Conservation (phyloP, 2,888 invertebrate species). For the Ectropis crepuscularia region DNA sequence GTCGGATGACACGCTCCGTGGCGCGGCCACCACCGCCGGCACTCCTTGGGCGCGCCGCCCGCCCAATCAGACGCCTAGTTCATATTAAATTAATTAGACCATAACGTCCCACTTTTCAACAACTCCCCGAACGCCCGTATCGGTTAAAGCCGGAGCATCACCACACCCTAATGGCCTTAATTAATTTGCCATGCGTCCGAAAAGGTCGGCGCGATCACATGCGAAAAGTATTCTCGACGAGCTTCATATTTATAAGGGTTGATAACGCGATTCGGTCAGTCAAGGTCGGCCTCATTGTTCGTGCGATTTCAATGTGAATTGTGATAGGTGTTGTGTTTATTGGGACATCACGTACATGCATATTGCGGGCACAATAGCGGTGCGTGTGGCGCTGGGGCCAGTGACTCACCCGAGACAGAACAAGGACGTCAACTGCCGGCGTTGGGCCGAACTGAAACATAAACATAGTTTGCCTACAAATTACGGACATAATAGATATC, state of each 20-base stretch:
- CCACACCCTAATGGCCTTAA: constrained; percentile 40
- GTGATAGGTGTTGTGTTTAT: constrained; percentile 43
- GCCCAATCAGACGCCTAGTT: constrained; percentile 52
- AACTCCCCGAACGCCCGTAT: constrained; percentile 27
- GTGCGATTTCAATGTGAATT: constrained; percentile 43
- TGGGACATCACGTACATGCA: constrained; percentile 61
- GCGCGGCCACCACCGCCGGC: constrained; percentile 38
- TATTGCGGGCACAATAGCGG: constrained; percentile 66
- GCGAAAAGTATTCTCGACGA: constrained; percentile 33
- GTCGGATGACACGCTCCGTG: constrained; percentile 31
- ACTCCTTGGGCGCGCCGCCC: constrained; percentile 55
- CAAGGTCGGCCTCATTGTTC: constrained; percentile 43
- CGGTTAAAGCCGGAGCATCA: constrained; percentile 21
- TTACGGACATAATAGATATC: constrained; percentile 77
- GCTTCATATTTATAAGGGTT: constrained; percentile 38
- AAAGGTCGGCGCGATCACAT: constrained; percentile 30
- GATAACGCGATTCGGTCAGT: constrained; percentile 40
- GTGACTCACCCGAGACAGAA: constrained; percentile 76
- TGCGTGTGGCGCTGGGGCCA: constrained; percentile 51
- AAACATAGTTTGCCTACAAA: constrained; percentile 80
- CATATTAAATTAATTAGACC: constrained; percentile 51
- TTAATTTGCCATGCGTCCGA: constrained; percentile 34
- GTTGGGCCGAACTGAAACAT: constrained; percentile 74
- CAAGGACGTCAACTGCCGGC: constrained; percentile 72
- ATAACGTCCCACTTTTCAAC: constrained; percentile 30